Evolutionary conservation across 2,888 invertebrate species (phyloP), one percentile per base, ranked within the genome.

Genomic region (Nemotelus nigrinus): DNA sequence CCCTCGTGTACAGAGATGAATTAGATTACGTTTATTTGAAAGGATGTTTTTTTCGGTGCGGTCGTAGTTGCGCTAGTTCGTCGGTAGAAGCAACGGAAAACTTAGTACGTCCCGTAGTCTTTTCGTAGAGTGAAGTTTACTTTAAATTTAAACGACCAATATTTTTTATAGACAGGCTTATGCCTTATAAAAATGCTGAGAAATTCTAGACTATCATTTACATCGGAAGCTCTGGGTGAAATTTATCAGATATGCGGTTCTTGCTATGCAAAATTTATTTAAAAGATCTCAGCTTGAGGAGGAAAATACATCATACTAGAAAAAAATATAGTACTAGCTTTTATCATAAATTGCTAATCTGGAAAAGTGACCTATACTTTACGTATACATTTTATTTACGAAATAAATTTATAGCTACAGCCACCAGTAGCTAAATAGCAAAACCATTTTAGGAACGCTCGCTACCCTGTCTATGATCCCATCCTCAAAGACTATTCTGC

Each of bases 1-100:
- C 8, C 47, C 72, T 60, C 74, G 50, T 63, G 63, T 60, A 48
- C 48, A 74, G 63, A 48, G 74, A 74, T 74, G 63, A 74, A 74
- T 74, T 74, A 63, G 74, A 74, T 74, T 74, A 60, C 71, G 44
- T 45, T 72, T 57, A 25, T 50, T 65, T 47, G 65, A 65, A 10
- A n/a, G 45, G 47, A 65, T 45, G 65, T 10, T 45, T 45, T 3
- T 65, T 71, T 41, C 25, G 25, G 25, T 25, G 25, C 65, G 58
- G 57, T 57, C 58, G 45, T 3, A 8, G 63, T 63, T 10, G 63
- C 63, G 8, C 41, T 43, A 39, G 7, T 72, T 45, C 58, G 45
- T 3, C 72, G 45, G 58, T 39, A 39, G 58, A 25, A n/a, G 58
- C n/a, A 58, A n/a, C 58, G 3, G 58, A 58, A 5, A 25, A 58